Evolutionary conservation across 2,888 invertebrate species (phyloP).

Genomic region (Saturnia japonica): DNA sequence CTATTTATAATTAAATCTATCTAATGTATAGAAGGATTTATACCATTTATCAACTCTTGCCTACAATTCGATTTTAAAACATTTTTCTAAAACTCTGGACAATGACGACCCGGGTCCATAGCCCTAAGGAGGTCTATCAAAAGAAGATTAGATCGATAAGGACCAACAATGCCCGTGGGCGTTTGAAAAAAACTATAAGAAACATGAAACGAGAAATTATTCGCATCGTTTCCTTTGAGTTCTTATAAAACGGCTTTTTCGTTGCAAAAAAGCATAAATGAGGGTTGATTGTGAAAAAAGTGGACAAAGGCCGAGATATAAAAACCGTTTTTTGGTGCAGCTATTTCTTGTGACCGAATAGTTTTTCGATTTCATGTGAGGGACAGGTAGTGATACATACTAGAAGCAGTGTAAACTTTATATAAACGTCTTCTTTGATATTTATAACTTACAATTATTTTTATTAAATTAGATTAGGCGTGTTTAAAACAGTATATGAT

Average conservation of each 20-base stretch:
- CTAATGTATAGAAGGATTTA: constrained; percentile 24
- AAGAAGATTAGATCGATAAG: constrained; percentile 78
- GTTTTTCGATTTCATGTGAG: constrained; percentile 51
- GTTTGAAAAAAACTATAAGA: constrained; percentile 68
- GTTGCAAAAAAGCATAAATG: constrained; percentile 75
- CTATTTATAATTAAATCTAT: constrained; percentile 9
- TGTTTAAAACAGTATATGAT: too few relatives aligned
- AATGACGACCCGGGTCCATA: constrained; percentile 66
- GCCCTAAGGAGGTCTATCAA: constrained; percentile 74
- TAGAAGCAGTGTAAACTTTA: constrained; percentile 26
- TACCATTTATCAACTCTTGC: constrained; percentile 71
- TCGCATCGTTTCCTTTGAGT: constrained; percentile 80
- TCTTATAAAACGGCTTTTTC: constrained; percentile 75
- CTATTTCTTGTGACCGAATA: constrained; percentile 67
- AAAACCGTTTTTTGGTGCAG: constrained; percentile 63
- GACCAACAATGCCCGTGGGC: constrained; percentile 72
- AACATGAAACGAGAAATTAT: constrained; percentile 81
- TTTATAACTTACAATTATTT: too few relatives aligned
- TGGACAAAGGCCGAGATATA: constrained; percentile 75
- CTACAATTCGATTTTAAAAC: constrained; percentile 40
- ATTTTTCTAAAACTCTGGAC: constrained; percentile 63
- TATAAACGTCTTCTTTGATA: not conserved
- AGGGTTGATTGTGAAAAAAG: constrained; percentile 68
- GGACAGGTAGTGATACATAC: constrained; percentile 26
- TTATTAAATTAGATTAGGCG: too few relatives aligned